Conservation (phyloP, 2,888 invertebrate genomes). For the Netelia inedita region DNA sequence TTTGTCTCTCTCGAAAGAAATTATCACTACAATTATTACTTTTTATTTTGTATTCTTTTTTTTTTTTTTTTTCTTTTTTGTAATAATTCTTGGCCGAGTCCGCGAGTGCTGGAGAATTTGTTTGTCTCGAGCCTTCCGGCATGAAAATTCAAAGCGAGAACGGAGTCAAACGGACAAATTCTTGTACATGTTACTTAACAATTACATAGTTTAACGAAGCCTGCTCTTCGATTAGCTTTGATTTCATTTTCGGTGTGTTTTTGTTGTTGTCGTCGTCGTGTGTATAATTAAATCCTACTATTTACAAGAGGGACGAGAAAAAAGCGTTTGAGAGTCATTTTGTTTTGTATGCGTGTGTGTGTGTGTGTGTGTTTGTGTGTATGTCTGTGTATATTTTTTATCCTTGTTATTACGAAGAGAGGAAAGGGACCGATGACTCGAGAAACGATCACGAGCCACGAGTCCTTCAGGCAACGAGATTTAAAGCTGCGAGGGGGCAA, state of each 20-base stretch:
- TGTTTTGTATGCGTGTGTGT: constrained; percentile 44
- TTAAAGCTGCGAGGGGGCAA: constrained; percentile 68
- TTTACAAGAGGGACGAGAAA: constrained; percentile 72
- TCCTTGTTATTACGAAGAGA: constrained; percentile 70
- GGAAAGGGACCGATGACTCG: constrained; percentile 64
- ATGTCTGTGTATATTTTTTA: background rate
- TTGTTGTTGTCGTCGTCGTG: constrained; percentile 20
- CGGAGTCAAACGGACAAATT: constrained; percentile 38
- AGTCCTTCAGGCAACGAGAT: constrained; percentile 67
- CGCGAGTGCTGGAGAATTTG: constrained; percentile 51
- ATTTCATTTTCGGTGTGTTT: constrained; percentile 13
- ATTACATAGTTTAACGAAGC: constrained; percentile 74
- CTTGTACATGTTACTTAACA: constrained; percentile 59
- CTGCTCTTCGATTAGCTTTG: constrained; percentile 72
- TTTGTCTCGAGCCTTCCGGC: background rate
- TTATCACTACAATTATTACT: constrained; percentile 12
- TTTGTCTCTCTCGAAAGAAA: constrained; percentile 11
- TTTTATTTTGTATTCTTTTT: background rate
- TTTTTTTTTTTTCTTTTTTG: background rate
- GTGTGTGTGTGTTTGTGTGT: background rate
- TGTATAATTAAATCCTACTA: constrained; percentile 71
- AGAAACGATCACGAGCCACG: constrained; percentile 57
- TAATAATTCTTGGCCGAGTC: constrained; percentile 42
- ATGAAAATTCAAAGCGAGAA: constrained; percentile 19
- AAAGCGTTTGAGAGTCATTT: constrained; percentile 26